A percentile compares a stretch with the other conserved stretches of the same genome.
Evolutionary conservation across 2,888 invertebrate species (phyloP).

Genomic region (Plebejus melissa): DNA sequence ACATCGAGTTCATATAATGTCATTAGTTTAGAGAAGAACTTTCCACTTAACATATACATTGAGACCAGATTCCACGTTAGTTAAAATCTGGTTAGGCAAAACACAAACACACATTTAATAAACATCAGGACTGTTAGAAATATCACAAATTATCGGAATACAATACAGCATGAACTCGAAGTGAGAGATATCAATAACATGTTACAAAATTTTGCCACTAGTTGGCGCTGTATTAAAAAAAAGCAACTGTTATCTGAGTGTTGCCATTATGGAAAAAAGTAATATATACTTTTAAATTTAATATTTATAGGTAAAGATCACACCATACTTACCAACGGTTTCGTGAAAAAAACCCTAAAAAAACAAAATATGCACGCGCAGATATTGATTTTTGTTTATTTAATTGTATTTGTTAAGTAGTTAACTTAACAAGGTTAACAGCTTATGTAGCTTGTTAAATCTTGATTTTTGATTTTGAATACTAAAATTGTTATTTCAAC

Average conservation of each 20-base stretch:
- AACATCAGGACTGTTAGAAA: constrained; percentile 59
- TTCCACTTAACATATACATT: constrained; percentile 66
- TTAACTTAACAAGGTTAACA: too few species aligned
- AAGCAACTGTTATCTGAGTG: constrained; percentile 32
- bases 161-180: constrained; percentile 65
- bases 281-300: neutral
- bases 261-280: constrained; percentile 40
- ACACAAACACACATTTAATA: constrained; percentile 65
- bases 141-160: constrained; percentile 67
- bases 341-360: too few species aligned
- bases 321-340: too few species aligned
- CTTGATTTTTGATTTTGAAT: too few species aligned
- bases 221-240: constrained; percentile 56
- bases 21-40: constrained; percentile 72
- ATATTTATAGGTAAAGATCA: neutral
- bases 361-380: too few species aligned
- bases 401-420: too few species aligned
- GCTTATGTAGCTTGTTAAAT: too few species aligned
- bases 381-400: too few species aligned
- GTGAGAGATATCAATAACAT: constrained; percentile 74
- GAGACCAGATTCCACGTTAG: constrained; percentile 56
- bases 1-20: constrained; percentile 76
- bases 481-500: too few species aligned
- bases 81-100: constrained; percentile 50
- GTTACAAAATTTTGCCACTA: constrained; percentile 60